These are phyloP conservation scores for Musca vetustissima DNA, from an alignment of 1,140 invertebrate genomes.

Conservation along the genomic window DNA sequence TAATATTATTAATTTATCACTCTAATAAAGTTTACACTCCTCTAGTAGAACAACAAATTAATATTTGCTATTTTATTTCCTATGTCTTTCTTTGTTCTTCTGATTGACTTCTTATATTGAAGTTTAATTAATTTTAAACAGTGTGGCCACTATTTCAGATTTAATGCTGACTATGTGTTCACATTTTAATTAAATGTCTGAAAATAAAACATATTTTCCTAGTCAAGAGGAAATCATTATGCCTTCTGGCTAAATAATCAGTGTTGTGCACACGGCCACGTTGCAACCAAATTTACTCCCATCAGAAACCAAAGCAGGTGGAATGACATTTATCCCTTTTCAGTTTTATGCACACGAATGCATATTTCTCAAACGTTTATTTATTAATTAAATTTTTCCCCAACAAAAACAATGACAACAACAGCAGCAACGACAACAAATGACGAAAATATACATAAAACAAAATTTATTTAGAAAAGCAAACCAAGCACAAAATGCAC, in stretches of 20 bases:
- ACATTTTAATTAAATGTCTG: slow-evolving; percentile 21
- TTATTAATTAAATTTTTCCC: slow-evolving; percentile 41
- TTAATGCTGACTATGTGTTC: not conserved
- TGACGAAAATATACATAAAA: slow-evolving; percentile 17
- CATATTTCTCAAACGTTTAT: slow-evolving; percentile 35
- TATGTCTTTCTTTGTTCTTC: no score
- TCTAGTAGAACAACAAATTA: no score
- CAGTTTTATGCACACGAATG: slow-evolving; percentile 24
- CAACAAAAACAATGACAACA: no score
- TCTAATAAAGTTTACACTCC: no score
- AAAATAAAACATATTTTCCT: no score
- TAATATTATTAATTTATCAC: no score
- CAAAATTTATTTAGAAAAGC: slow-evolving; percentile 26
- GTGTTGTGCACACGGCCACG: not conserved
- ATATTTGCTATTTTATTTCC: no score
- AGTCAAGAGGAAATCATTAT: no score
- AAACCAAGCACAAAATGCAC: slow-evolving; percentile 24
- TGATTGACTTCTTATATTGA: no score
- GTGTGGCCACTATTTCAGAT: no score
- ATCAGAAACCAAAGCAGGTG: slow-evolving; percentile 16
- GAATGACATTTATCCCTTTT: slow-evolving; percentile 28
- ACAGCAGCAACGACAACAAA: slow-evolving; percentile 20
- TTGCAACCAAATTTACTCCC: not conserved
- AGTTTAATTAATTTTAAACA: no score
- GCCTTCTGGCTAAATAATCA: no score